Percentiles rank a stretch among this genome's conserved stretches.
Conservation (phyloP, 2,113 vertebrate species). For the Nothobranchius furzeri region DNA sequence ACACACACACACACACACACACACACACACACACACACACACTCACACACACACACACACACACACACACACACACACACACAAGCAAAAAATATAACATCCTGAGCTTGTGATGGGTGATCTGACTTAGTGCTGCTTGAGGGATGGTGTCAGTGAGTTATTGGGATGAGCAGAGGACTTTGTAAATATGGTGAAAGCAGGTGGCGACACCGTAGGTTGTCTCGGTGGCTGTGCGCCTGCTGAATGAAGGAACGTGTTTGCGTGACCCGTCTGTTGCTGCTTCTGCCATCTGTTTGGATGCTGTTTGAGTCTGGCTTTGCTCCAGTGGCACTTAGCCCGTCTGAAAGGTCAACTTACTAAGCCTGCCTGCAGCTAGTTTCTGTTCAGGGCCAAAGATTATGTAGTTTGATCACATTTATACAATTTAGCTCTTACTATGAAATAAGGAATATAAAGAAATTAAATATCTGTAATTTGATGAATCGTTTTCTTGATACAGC, state of each 20-base stretch:
- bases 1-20: not conserved
- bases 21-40: not conserved
- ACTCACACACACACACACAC: too few species aligned
- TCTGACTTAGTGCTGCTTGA: slow-evolving; percentile 29
- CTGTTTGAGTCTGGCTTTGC: slow-evolving; percentile 55
- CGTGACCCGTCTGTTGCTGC: slow-evolving; percentile 50
- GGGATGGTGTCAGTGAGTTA: slow-evolving; percentile 66
- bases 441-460: too few species aligned
- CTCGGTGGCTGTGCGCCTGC: slow-evolving; percentile 50
- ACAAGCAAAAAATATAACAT: slow-evolving; percentile 4
- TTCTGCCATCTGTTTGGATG: slow-evolving; percentile 64
- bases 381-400: not conserved
- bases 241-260: slow-evolving; percentile 52
- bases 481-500: too few species aligned
- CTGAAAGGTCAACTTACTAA: slow-evolving; percentile 59
- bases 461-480: too few species aligned
- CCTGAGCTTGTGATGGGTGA: slow-evolving; percentile 36
- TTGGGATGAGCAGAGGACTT: slow-evolving; percentile 45
- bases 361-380: not conserved
- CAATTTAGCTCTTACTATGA: too few species aligned
- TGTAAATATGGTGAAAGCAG: slow-evolving; percentile 62
- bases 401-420: not conserved
- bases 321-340: slow-evolving; percentile 64
- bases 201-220: slow-evolving; percentile 74
- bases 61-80: not conserved